These are phyloP conservation scores for Yponomeuta malinellus DNA, from an alignment of 2,888 invertebrate genomes.

Conservation along the genomic window DNA sequence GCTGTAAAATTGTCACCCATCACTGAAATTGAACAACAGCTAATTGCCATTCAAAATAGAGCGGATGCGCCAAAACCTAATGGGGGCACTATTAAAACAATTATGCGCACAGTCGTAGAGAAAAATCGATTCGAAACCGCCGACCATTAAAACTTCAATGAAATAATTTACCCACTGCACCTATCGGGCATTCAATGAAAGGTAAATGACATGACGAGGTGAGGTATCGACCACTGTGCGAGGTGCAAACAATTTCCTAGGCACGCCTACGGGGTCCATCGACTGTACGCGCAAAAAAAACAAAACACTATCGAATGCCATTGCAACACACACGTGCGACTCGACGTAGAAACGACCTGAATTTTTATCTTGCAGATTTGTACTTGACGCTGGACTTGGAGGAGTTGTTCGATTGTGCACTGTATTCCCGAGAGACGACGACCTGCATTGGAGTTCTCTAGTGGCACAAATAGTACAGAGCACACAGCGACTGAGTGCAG, in stretches of 20 bases:
- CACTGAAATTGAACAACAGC: conserved; percentile 58
- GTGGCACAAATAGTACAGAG: background rate
- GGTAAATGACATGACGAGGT: conserved; percentile 54
- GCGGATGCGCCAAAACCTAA: conserved; percentile 44
- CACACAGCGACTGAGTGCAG: conserved; percentile 29
- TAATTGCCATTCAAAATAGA: conserved; percentile 47
- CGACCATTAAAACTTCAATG: background rate
- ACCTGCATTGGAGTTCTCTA: background rate
- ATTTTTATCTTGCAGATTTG: conserved; percentile 75
- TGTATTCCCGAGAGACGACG: background rate
- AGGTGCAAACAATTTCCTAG: conserved; percentile 72
- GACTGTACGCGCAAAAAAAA: conserved; percentile 51
- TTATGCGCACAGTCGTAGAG: conserved; percentile 2
- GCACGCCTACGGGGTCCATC: conserved; percentile 65
- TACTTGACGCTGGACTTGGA: conserved; percentile 24
- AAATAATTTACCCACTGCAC: background rate
- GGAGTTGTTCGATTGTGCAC: background rate
- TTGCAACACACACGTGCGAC: conserved; percentile 41
- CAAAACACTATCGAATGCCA: conserved; percentile 19
- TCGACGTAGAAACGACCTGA: conserved; percentile 53
- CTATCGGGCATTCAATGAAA: conserved; percentile 8
- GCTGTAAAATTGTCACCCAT: conserved; percentile 30
- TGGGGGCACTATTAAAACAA: conserved; percentile 26
- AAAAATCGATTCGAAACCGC: background rate
- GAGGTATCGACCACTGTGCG: conserved; percentile 70